Percentiles rank a stretch among this genome's conserved stretches.
These are phyloP conservation scores for Mustela lutreola DNA, from an alignment of 2,113 vertebrate genomes.

Conservation along the genomic window DNA sequence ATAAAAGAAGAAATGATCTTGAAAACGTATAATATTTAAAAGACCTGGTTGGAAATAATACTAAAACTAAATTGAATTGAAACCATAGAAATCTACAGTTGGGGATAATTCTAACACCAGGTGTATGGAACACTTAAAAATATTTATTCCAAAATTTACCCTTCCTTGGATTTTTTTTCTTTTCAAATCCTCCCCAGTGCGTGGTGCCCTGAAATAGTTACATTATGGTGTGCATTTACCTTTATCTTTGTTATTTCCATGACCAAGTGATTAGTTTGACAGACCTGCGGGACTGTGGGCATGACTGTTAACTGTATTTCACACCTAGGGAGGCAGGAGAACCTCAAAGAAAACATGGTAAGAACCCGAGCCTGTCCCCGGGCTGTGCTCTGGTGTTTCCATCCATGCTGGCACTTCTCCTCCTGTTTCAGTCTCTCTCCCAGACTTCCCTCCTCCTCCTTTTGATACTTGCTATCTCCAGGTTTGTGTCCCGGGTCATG, in stretches of 20 bases:
- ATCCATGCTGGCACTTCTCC: accelerated
- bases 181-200: accelerated
- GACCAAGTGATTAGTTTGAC: background rate
- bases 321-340: too few relatives aligned
- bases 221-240: background rate
- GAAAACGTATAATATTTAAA: background rate
- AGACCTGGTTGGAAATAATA: background rate
- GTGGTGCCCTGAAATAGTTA: accelerated
- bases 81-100: background rate
- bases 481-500: background rate
- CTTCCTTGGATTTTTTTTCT: background rate
- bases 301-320: background rate
- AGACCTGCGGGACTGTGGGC: background rate
- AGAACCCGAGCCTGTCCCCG: background rate
- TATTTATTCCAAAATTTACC: background rate
- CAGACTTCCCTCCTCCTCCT: background rate
- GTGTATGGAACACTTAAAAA: background rate
- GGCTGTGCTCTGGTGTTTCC: accelerated
- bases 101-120: background rate
- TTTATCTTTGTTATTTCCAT: background rate
- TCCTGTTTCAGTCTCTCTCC: accelerated
- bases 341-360: accelerated
- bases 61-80: slow-evolving; percentile 26
- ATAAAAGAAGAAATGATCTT: slow-evolving; percentile 5
- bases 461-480: background rate